phyloP scores from a whole-genome alignment of 2,797 vertebrate genomes.

The Todus mexicanus region DNA sequence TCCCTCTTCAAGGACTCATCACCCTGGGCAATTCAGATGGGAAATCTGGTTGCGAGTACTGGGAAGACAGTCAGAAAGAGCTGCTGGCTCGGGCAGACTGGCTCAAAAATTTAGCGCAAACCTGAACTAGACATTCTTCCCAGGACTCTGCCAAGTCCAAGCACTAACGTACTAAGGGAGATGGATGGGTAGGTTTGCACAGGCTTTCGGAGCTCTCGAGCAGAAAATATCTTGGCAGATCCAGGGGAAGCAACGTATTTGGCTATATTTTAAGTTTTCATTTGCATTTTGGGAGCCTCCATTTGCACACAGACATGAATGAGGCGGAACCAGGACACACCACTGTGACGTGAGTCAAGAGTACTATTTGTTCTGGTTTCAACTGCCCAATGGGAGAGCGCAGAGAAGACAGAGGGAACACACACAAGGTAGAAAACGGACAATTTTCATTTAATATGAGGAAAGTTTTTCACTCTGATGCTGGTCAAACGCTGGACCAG shows the following conservation, averaged over 20 bases:
- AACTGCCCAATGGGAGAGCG: not conserved
- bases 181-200: not conserved
- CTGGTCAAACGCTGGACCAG: not conserved
- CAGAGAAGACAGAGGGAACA: not conserved
- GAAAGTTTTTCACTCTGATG: not conserved
- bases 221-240: not conserved
- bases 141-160: not conserved
- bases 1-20: not conserved
- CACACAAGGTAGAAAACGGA: not conserved
- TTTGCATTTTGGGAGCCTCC: not conserved
- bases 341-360: not conserved
- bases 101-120: not conserved
- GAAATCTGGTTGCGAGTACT: not conserved
- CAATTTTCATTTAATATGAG: not conserved
- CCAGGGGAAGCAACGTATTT: not conserved
- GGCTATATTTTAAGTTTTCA: not conserved
- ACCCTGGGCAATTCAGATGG: not conserved
- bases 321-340: not conserved
- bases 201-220: not conserved
- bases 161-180: not conserved
- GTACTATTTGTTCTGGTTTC: not conserved
- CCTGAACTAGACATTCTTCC: not conserved
- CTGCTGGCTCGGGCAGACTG: not conserved
- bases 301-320: not conserved
- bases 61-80: not conserved